Percentiles rank a stretch among this genome's conserved stretches.
Conservation (phyloP, 2,888 invertebrate genomes). For the Apodemia zela region DNA sequence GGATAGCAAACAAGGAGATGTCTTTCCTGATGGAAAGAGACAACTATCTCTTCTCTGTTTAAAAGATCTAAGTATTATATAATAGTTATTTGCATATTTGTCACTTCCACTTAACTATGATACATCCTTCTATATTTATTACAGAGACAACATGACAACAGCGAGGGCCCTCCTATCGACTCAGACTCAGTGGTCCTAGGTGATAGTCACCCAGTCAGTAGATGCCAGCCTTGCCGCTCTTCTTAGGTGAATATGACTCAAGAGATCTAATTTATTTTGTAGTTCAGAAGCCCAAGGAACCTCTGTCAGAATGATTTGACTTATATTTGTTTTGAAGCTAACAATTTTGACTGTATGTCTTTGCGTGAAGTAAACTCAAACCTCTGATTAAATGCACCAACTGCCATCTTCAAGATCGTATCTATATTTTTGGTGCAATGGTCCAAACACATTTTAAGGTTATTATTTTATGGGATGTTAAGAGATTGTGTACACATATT, state of each 20-base stretch:
- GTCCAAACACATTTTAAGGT: not conserved
- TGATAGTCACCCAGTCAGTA: conserved; percentile 83
- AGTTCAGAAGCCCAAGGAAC: conserved; percentile 11
- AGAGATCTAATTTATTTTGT: conserved; percentile 20
- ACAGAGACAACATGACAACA: conserved; percentile 88
- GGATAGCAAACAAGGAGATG: too few relatives aligned
- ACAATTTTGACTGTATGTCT: too few relatives aligned
- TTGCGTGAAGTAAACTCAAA: not conserved
- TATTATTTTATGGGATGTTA: not conserved
- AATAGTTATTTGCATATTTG: too few relatives aligned
- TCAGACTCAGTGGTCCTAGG: conserved; percentile 84
- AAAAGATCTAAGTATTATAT: too few relatives aligned
- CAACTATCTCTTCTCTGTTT: too few relatives aligned
- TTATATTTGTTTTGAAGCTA: not conserved
- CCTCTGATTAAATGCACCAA: not conserved
- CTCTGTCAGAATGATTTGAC: not conserved
- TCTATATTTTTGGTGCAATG: not conserved
- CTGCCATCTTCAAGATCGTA: not conserved
- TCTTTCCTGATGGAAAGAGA: too few relatives aligned
- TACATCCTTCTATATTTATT: conserved; percentile 39
- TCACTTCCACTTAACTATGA: too few relatives aligned
- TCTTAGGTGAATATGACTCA: conserved; percentile 42
- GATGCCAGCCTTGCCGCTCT: conserved; percentile 83
- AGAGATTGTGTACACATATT: not conserved
- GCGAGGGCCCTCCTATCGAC: conserved; percentile 81